These are phyloP conservation scores for Odontamblyopus lacepedii DNA, from an alignment of 2,797 vertebrate species.

Conservation along the genomic window DNA sequence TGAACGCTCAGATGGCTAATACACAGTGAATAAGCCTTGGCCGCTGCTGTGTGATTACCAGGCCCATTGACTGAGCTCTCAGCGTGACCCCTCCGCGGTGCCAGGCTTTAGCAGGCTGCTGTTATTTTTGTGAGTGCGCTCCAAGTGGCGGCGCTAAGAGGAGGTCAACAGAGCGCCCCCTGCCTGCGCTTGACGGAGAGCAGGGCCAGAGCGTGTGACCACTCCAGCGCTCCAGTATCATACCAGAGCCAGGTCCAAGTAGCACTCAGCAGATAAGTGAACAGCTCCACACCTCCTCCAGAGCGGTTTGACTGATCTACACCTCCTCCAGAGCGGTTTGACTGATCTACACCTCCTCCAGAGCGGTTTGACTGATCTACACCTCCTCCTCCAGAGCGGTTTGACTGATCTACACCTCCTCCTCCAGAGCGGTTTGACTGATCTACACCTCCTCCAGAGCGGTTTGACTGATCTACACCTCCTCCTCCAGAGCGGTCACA, in stretches of 20 bases:
- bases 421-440: too few relatives aligned
- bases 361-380: too few relatives aligned
- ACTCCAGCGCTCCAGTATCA: conserved; percentile 52
- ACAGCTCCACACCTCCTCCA: background rate
- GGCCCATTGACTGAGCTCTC: conserved; percentile 61
- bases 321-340: too few relatives aligned
- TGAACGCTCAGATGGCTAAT: conserved; percentile 41
- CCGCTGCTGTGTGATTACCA: conserved; percentile 61
- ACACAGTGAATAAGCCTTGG: conserved; percentile 50
- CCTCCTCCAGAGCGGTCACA: too few relatives aligned
- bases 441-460: too few relatives aligned
- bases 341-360: too few relatives aligned
- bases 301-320: too few relatives aligned
- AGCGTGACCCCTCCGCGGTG: conserved; percentile 51
- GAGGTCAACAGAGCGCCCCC: conserved; percentile 76
- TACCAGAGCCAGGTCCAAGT: conserved; percentile 57
- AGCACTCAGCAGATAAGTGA: conserved; percentile 9
- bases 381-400: too few relatives aligned
- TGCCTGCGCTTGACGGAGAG: conserved; percentile 73
- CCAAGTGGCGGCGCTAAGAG: conserved; percentile 79
- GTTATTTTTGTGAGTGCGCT: conserved; percentile 83
- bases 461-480: too few relatives aligned
- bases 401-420: too few relatives aligned
- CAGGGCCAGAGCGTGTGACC: conserved; percentile 58
- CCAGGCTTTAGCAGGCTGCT: conserved; percentile 74